Percentiles rank a stretch among this genome's conserved stretches.
Evolutionary conservation across 1,140 invertebrate species (phyloP).

Genomic region (Zaprionus camerounensis): DNA sequence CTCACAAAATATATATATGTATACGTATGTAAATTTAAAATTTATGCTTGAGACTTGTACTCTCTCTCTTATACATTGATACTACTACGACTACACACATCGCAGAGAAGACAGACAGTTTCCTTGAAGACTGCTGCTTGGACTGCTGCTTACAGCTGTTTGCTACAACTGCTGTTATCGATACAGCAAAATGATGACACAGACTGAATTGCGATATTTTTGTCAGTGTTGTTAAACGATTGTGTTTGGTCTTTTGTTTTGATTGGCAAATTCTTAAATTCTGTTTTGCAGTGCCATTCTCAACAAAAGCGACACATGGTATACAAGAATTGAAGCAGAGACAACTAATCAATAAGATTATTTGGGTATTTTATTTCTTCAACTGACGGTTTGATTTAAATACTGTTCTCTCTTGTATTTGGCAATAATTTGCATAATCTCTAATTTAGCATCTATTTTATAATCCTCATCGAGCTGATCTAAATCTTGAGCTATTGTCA

Average conservation of each 20-base stretch:
- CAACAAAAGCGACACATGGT: conserved; percentile 20
- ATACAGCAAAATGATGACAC: conserved; percentile 9
- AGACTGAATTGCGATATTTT: background rate
- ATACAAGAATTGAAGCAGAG: background rate
- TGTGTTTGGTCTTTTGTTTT: conserved; percentile 32
- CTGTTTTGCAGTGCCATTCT: conserved; percentile 19
- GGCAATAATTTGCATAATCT: conserved; percentile 52
- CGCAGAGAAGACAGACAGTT: conserved; percentile 11
- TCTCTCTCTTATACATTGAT: conserved; percentile 15
- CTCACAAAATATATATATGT: conserved; percentile 8
- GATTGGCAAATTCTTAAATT: conserved; percentile 18
- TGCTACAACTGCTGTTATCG: conserved; percentile 18
- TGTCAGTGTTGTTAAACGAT: conserved; percentile 20
- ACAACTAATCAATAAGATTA: background rate
- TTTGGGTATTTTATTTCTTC: conserved; percentile 2
- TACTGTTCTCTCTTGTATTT: conserved; percentile 49
- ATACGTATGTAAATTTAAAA: conserved; percentile 6
- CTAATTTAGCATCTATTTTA: conserved; percentile 44
- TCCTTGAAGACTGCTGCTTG: conserved; percentile 20
- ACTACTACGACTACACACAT: conserved; percentile 17
- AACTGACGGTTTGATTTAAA: conserved; percentile 28
- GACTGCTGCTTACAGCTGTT: conserved; percentile 18
- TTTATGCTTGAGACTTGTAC: conserved; percentile 33
- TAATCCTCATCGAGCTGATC: conserved; percentile 45
- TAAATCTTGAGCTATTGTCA: conserved; percentile 41